Conservation (phyloP, 2,797 vertebrate genomes). For the Vultur gryphus region DNA sequence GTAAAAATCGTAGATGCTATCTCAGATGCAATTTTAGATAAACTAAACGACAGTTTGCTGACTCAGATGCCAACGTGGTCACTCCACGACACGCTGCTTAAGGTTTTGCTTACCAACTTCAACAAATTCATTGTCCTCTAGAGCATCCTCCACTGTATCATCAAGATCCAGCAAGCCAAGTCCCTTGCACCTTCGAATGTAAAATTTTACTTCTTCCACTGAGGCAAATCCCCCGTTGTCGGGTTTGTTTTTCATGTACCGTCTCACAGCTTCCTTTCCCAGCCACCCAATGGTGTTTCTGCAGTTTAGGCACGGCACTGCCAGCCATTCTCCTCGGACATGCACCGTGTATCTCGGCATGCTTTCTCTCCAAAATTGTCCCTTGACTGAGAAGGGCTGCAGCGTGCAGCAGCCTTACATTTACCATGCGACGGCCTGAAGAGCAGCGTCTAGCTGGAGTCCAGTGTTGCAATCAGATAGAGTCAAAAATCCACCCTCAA, state of each 20-base stretch:
- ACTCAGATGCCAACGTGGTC: not conserved
- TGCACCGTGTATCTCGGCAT: constrained; percentile 95
- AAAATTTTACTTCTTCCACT: constrained; percentile 81
- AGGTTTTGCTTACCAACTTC: constrained; percentile 86
- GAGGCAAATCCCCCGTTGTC: constrained; percentile 88
- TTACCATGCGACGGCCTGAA: rapidly evolving
- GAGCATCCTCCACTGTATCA: constrained; percentile 86
- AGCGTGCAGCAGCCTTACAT: not conserved
- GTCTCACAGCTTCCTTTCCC: constrained; percentile 87
- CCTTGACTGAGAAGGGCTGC: not conserved
- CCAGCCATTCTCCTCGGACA: constrained; percentile 93
- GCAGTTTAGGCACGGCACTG: constrained; percentile 83
- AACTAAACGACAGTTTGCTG: not conserved
- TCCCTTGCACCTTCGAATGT: constrained; percentile 88
- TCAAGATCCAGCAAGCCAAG: constrained; percentile 88
- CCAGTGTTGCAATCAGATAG: not conserved
- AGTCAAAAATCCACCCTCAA: not conserved
- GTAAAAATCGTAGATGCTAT: not conserved
- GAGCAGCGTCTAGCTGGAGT: not conserved
- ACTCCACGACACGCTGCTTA: rapidly evolving
- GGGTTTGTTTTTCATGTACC: constrained; percentile 93
- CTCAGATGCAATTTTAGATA: not conserved
- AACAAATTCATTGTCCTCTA: constrained; percentile 97
- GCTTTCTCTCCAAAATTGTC: not conserved
- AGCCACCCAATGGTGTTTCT: constrained; percentile 82